phyloP scores from a whole-genome alignment of 2,113 vertebrate genomes.

The Hemicordylus capensis region DNA sequence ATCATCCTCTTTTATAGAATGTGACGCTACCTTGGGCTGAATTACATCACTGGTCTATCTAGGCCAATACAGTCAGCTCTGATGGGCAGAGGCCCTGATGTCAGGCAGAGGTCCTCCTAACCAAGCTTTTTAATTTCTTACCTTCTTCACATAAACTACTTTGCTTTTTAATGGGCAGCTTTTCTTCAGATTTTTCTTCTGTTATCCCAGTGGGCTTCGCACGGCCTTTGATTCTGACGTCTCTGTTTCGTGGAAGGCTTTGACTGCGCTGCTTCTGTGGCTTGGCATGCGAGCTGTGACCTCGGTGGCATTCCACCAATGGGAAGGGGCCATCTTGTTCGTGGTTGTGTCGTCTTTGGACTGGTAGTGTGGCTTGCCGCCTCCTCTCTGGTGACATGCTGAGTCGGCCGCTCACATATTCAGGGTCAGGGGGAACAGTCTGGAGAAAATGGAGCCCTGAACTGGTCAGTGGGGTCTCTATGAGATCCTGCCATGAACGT shows the following conservation, averaged over 20 bases:
- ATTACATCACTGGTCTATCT: too few species aligned
- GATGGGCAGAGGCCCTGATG: too few species aligned
- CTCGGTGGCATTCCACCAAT: slow-evolving; percentile 79
- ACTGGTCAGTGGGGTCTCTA: slow-evolving; percentile 84
- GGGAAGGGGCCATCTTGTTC: slow-evolving; percentile 90
- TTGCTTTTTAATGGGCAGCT: slow-evolving; percentile 70
- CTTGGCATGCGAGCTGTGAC: slow-evolving; percentile 73
- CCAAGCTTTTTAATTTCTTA: slow-evolving; percentile 37
- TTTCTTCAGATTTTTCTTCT: slow-evolving; percentile 81
- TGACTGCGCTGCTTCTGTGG: slow-evolving; percentile 88
- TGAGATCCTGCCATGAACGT: slow-evolving; percentile 88
- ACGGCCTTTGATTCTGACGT: slow-evolving; percentile 62
- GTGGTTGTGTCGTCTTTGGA: slow-evolving; percentile 79
- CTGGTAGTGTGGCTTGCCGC: slow-evolving; percentile 83
- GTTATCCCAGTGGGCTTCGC: slow-evolving; percentile 68
- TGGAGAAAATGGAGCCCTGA: slow-evolving; percentile 91
- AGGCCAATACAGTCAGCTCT: too few species aligned
- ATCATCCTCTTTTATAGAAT: too few species aligned
- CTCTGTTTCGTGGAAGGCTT: slow-evolving; percentile 87
- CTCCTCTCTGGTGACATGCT: slow-evolving; percentile 82
- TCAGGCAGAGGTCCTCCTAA: too few species aligned
- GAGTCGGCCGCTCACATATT: slow-evolving; percentile 62
- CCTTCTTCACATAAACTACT: slow-evolving; percentile 70
- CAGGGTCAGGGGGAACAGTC: slow-evolving; percentile 78
- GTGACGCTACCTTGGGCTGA: too few species aligned